Percentiles rank a stretch among this genome's conserved stretches.
Evolutionary conservation across 2,888 invertebrate species (phyloP).

Genomic region (Dioctria linearis): DNA sequence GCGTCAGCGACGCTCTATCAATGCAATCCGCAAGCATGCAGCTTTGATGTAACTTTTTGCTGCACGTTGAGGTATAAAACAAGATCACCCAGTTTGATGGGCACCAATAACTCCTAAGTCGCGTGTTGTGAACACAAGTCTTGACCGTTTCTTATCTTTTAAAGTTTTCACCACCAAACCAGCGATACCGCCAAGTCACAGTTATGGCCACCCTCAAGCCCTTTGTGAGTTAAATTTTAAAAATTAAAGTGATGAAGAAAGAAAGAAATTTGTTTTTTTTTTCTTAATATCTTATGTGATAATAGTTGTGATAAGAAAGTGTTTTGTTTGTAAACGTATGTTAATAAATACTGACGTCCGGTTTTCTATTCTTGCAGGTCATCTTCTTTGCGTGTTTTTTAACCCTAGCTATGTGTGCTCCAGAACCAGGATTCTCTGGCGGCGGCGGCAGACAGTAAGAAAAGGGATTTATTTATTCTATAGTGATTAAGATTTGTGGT

Average conservation of each 20-base stretch:
- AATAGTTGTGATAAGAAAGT: not conserved
- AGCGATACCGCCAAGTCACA: not conserved
- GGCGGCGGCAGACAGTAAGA: conserved; percentile 69
- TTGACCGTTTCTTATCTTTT: not conserved
- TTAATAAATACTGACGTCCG: conserved; percentile 15
- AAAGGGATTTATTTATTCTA: conserved; percentile 30
- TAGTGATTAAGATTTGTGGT: not conserved
- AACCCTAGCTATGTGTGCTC: conserved; percentile 65
- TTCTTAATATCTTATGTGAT: not conserved
- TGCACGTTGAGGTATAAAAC: conserved; percentile 65
- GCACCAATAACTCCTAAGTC: conserved; percentile 29
- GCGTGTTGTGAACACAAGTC: conserved; percentile 35
- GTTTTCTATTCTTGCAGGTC: conserved; percentile 63
- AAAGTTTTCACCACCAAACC: conserved; percentile 19
- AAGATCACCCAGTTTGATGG: conserved; percentile 65
- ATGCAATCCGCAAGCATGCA: conserved; percentile 31
- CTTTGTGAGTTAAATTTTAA: conserved; percentile 39
- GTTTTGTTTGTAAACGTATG: not conserved
- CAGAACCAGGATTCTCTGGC: conserved; percentile 63
- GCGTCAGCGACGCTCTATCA: conserved; percentile 10
- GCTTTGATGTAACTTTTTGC: conserved; percentile 30
- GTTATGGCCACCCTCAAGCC: conserved; percentile 56
- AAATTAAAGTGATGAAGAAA: not conserved
- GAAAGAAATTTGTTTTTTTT: not conserved
- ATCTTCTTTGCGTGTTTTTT: conserved; percentile 64